Base-by-base conservation (phyloP, 2,888 invertebrate species). In the Netelia melanura region DNA sequence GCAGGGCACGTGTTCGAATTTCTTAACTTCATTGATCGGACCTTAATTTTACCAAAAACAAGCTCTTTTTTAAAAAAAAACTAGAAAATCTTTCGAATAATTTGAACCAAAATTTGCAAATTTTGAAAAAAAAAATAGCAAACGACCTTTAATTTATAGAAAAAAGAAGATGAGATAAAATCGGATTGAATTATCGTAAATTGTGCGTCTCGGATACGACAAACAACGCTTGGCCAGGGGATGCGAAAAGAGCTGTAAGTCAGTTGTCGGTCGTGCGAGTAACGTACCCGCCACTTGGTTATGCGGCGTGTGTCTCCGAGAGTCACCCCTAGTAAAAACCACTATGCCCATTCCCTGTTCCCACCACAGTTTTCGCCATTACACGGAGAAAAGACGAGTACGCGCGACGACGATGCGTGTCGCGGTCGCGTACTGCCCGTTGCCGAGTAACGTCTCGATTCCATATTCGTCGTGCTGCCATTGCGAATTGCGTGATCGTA, bases 401-500 rank as follows among this genome's bases (percentile, higher is more conserved):
- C 5, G 52, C 30, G 56, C 21, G 61, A 21, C 23, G 25, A 14
- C 21, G 10, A 14, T 62, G 25, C 43, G 61, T 65, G 38, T 58
- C 14, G 14, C 79, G 71, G 58, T 82, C 38, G 56, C 14, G 62
- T 62, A 72, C 8, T 8, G 38, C 54, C 5, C 54, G 54, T 17
- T 17, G n/a, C 81, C 79, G 78, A 86, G 88, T 91, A 91, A 91
- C 92, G 91, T 92, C 91, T 93, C 89, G 91, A 93, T 93, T 93
- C 89, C 91, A 92, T 92, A 93, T 93, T 93, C 92, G 88, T 38
- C 38, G 38, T 6, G 38, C 38, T 8, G 38, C 38, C 6, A 38
- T 87, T 58, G 67, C 76, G 72, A 87, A 88, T 88, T 88, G 86
- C 90, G 86, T 90, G 90, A 90, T 91, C 91, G 90, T 89, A 87